These are phyloP conservation scores for Chroicocephalus ridibundus DNA, from an alignment of 2,113 vertebrate genomes.

Conservation along the genomic window DNA sequence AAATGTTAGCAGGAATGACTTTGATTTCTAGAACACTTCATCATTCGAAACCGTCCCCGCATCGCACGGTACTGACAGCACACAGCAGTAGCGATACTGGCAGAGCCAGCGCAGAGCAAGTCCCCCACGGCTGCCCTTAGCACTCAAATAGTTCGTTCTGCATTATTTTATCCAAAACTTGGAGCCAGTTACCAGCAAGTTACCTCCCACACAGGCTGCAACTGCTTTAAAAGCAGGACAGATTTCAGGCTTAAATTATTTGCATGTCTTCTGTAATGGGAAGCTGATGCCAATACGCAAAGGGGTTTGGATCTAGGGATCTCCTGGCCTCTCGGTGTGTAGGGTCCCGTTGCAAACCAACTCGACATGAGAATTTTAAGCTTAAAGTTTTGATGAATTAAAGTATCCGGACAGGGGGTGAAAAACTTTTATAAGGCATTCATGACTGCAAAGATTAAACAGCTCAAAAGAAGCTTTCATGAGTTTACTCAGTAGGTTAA, in stretches of 20 bases:
- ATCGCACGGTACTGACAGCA: accelerated
- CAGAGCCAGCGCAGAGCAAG: accelerated
- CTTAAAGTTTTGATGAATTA: not conserved
- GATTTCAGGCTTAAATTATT: not conserved
- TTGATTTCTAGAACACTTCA: not conserved
- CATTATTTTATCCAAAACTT: not conserved
- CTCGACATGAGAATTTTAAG: not conserved
- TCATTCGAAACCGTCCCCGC: not conserved
- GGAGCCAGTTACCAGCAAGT: not conserved
- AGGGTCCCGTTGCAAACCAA: not conserved
- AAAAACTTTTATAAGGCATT: not conserved
- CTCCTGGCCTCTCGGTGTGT: not conserved
- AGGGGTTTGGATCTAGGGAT: not conserved
- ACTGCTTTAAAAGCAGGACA: not conserved
- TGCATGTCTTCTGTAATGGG: not conserved
- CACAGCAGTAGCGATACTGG: not conserved
- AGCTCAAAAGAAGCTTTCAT: not conserved
- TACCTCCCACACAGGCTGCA: not conserved
- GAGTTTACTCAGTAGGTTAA: not conserved
- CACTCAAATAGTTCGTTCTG: not conserved
- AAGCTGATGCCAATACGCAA: not conserved
- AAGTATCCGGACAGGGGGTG: not conserved
- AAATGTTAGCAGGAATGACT: not conserved
- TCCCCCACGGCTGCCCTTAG: not conserved
- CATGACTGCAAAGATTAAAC: not conserved